Conservation (phyloP, 2,113 vertebrate genomes). For the Hipposideros armiger region DNA sequence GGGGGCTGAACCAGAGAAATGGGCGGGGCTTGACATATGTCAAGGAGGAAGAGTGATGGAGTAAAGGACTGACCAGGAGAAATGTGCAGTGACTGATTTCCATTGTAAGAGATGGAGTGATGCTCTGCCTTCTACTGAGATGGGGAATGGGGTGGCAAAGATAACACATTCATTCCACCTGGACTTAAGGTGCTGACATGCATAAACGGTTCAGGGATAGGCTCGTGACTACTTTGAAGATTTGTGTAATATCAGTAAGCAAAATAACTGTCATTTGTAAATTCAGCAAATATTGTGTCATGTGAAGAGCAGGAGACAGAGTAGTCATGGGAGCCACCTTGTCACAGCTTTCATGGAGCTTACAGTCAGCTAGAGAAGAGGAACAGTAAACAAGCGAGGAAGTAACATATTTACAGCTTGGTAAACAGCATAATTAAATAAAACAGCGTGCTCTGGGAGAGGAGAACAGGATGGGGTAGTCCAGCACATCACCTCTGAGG, state of each 20-base stretch:
- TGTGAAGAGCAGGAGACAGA: background rate
- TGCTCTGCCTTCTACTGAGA: background rate
- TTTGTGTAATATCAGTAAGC: background rate
- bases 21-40: background rate
- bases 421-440: too few relatives aligned
- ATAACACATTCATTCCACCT: fast-evolving
- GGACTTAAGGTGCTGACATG: background rate
- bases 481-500: background rate
- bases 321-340: background rate
- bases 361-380: background rate
- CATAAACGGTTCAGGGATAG: background rate
- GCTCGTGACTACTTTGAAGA: background rate
- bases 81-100: background rate
- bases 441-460: background rate
- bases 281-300: background rate
- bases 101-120: background rate
- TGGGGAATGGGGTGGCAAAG: too few relatives aligned
- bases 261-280: background rate
- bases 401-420: too few relatives aligned
- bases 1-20: background rate
- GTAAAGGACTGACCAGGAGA: background rate
- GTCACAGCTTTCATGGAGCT: background rate
- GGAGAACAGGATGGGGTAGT: background rate
- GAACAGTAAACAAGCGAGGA: too few relatives aligned
- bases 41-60: background rate